Base-by-base conservation (phyloP, 2,797 vertebrate genomes). In the Emys orbicularis region DNA sequence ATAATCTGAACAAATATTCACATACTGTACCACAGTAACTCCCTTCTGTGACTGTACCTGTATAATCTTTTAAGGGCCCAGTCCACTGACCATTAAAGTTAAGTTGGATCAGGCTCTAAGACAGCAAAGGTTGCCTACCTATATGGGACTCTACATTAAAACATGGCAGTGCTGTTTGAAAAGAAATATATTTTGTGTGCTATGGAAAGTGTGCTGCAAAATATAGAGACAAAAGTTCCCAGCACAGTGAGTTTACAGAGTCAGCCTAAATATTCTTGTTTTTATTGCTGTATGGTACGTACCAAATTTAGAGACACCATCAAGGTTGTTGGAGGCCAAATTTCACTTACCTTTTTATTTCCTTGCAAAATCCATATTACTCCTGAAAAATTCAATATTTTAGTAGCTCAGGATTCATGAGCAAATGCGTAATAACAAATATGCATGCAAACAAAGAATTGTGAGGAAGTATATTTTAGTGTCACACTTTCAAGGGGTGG, bases 301-400 rank as follows among this genome's bases (percentile, higher is more conserved):
- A 34, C 34, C 56, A 90, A 61, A 84, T 16, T 61, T 91, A 8
- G 21, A 82, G 86, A 94, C 88, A 15, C 0, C 10, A 12, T 57
- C 25, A 52, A 85, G 84, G 8, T 10, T 80, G 1, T 56, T 3
- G 2, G 74, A 96, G 91, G 8, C 1, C 86, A 8, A 0, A 13
- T 86, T 91, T 80, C 1, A 81, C 87, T 87, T 72, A 65, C 5
- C 52, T 86, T 90, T 85, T 88, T 23, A 23, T 82, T 13, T 56
- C 25, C 3, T 88, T 68, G 19, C 4, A 86, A 94, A 95, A 90
- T 16, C 68, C 18, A n/a, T 72, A 23, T 19, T 72, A 83, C 76
- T 76, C 72, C 81, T 27, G 79, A 83, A 81, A 86, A 93, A 61
- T n/a, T 1, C 4, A 27, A 8, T 37, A 74, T 86, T 85, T 90